These are phyloP conservation scores for Mactra quadrangularis DNA, from an alignment of 1,140 invertebrate species.

Conservation along the genomic window DNA sequence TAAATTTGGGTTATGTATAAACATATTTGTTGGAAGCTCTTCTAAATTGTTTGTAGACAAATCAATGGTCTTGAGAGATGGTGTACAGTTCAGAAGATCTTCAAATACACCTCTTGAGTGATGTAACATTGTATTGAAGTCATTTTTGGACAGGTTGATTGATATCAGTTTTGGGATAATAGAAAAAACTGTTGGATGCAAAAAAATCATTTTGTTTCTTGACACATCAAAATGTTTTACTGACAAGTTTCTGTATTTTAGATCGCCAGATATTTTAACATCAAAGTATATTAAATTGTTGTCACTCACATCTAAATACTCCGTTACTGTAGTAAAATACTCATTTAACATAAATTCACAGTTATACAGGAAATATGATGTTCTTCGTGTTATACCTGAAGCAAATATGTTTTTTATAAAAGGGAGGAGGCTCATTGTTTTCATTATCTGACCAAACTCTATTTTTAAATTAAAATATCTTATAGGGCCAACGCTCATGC, in stretches of 20 bases:
- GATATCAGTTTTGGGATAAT: not conserved
- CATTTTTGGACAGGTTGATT: not conserved
- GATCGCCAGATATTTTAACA: not conserved
- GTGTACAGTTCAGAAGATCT: not conserved
- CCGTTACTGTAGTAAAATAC: not conserved
- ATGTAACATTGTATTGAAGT: not conserved
- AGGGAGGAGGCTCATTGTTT: too few relatives aligned
- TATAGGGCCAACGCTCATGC: too few relatives aligned
- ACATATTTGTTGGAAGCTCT: not conserved
- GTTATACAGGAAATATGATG: too few relatives aligned
- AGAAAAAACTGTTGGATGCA: conserved; percentile 3
- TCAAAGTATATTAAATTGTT: not conserved
- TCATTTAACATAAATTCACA: not conserved
- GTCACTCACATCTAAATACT: not conserved
- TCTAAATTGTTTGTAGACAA: not conserved
- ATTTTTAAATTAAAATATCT: too few relatives aligned
- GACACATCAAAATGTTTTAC: not conserved
- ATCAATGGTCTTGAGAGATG: not conserved
- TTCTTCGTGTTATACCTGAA: too few relatives aligned
- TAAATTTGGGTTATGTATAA: not conserved
- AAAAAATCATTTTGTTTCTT: conserved; percentile 1
- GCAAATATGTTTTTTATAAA: too few relatives aligned
- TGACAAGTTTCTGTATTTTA: not conserved
- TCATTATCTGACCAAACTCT: too few relatives aligned
- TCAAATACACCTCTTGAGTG: not conserved